Evolutionary conservation across 2,113 vertebrate species (phyloP), one percentile per base, ranked within the genome.

Genomic region (Elanoides forficatus): DNA sequence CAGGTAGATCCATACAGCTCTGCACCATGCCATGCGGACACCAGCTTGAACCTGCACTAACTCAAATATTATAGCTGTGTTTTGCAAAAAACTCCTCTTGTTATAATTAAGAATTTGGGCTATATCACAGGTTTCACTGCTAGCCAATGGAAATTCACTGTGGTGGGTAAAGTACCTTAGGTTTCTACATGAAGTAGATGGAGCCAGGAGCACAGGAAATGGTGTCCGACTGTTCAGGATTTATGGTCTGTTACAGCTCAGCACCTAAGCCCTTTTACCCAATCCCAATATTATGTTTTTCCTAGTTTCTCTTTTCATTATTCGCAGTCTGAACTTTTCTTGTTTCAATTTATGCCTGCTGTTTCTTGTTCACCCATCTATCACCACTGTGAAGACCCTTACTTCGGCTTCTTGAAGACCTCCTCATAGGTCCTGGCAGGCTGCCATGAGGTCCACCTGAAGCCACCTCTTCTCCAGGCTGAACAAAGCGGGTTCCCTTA

Each of bases 121-220:
- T 88, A 42, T 80, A 75, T 72, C 71, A 86, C 62, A 82, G 29
- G 40, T 80, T 90, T 80, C 43, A 68, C 45, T 86, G 78, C 30
- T 92, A 68, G 79, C 52, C 81, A 90, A 75, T 40, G 74, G 56
- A 94, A 96, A 95, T 71, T 96, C 59, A 58, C 92, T 75, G 88
- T 40, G 73, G 81, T 79, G 32, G 74, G 56, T 92, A 88, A 95
- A 81, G 78, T 71, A 45, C 73, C 47, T 90, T n/a, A 62, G 74
- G 26, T 59, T 96, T 94, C 65, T 48, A 58, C 48, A 55, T 29
- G 27, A 76, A 66, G 45, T 19, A 43, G 53, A 82, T 72, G 70
- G 58, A 95, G 62, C 27, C 88, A 92, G 47, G 40, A 95, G 71
- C 71, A 90, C 36, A 86, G 58, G 82, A 95, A 95, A 95, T 34